A percentile compares a stretch with the other conserved stretches of the same genome.
Evolutionary conservation across 2,888 invertebrate genomes (phyloP).

Genomic region (Busseola fusca): DNA sequence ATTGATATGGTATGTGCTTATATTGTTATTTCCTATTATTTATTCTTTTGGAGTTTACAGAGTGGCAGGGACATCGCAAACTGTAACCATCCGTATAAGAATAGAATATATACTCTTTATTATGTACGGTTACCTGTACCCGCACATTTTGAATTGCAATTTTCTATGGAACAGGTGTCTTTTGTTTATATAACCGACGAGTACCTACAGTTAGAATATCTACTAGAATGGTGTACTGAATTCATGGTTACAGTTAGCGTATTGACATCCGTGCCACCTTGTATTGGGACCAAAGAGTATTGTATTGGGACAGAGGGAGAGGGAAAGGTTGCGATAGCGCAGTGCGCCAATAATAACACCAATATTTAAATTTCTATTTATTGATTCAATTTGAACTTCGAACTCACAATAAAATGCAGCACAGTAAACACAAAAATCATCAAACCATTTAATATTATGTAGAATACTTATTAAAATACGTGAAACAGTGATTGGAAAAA

Average conservation of each 20-base stretch:
- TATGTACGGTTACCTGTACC: not conserved
- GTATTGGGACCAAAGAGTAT: not conserved
- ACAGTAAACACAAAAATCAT: conserved; percentile 87
- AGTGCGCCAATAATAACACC: conserved; percentile 80
- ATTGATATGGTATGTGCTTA: no score
- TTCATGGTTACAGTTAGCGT: not conserved
- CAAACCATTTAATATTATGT: conserved; percentile 83
- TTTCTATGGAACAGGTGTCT: not conserved
- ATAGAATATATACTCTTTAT: no score
- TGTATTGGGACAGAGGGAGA: not conserved
- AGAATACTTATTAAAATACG: conserved; percentile 83
- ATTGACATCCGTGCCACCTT: not conserved
- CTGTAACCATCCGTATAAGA: not conserved
- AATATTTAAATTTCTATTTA: conserved; percentile 87
- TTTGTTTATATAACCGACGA: not conserved
- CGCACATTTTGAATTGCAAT: not conserved
- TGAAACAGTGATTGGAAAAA: conserved; percentile 81
- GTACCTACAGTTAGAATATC: no score
- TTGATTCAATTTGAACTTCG: conserved; percentile 89
- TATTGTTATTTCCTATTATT: not conserved
- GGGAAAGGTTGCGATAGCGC: conserved; percentile 35
- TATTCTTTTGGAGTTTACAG: not conserved
- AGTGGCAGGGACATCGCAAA: not conserved
- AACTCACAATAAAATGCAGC: conserved; percentile 89
- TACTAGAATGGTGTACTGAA: not conserved